Conservation (phyloP, 2,888 invertebrate genomes). For the Sesamia inferens region DNA sequence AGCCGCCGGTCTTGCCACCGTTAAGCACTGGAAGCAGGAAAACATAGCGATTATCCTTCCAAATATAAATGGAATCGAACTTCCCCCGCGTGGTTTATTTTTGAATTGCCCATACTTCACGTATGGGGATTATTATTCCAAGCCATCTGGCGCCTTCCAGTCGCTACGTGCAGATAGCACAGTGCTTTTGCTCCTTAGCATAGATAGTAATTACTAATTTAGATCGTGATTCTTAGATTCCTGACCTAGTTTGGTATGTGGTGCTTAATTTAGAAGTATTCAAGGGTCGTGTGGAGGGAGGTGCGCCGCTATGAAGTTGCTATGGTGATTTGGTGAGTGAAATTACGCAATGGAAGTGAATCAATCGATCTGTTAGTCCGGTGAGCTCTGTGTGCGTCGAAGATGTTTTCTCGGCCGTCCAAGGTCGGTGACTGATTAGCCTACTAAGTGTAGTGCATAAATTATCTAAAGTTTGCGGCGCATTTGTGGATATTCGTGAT, state of each 20-base stretch:
- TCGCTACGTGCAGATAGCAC: slow-evolving; percentile 69
- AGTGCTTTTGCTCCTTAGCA: slow-evolving; percentile 68
- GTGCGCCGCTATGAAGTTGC: slow-evolving; percentile 76
- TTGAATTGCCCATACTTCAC: slow-evolving; percentile 74
- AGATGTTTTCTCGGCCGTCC: slow-evolving; percentile 71
- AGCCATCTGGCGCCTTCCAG: slow-evolving; percentile 80
- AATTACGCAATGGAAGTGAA: slow-evolving; percentile 67
- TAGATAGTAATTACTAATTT: slow-evolving; percentile 67
- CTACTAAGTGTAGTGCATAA: slow-evolving; percentile 50
- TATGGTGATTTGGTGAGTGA: slow-evolving; percentile 76
- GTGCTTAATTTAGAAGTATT: slow-evolving; percentile 76
- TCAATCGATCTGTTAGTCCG: slow-evolving; percentile 67
- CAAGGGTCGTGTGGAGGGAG: slow-evolving; percentile 76
- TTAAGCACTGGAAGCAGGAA: slow-evolving; percentile 69
- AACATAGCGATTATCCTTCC: slow-evolving; percentile 72
- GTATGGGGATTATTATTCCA: slow-evolving; percentile 85
- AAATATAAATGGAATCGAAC: slow-evolving; percentile 81
- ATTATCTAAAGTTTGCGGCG: slow-evolving; percentile 43
- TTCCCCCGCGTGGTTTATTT: slow-evolving; percentile 88
- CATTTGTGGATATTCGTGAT: slow-evolving; percentile 30
- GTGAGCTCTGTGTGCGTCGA: slow-evolving; percentile 53
- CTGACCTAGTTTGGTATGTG: slow-evolving; percentile 80
- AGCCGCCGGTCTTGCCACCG: slow-evolving; percentile 56
- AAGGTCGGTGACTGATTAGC: slow-evolving; percentile 73
- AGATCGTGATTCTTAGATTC: slow-evolving; percentile 72